Base-by-base conservation (phyloP, 2,888 invertebrate species). In the Coelopa pilipes region DNA sequence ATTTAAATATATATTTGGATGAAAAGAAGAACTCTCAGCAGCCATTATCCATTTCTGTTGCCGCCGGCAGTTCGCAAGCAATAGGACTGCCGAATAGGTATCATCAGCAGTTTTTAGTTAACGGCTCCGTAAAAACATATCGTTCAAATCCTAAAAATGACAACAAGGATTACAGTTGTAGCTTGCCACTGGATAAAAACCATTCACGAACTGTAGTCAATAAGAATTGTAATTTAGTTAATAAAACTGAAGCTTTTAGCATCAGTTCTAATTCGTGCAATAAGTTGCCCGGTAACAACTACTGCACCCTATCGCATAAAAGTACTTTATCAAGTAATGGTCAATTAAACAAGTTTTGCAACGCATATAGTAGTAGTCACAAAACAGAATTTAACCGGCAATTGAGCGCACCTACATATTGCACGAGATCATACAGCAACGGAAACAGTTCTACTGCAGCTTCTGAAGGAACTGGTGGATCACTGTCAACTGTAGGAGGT, bases 341-440 rank as follows among this genome's bases (percentile, higher is more conserved):
- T 59, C 85, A 86, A 74, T 79, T 86, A 76, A 85, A 85, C 76
- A 87, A 87, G 73, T 83, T 86, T 81, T 85, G 85, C 79, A 81
- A 86, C 74, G 86, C 86, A 76, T 86, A 87, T 77, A 81, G 86
- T 62, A 85, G 84, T 75, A 82, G 85, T 21, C 84, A 87, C 78
- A 88, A 87, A 81, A 85, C 86, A 76, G 87, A 87, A 75, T 88
- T 88, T 78, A 87, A 88, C 84, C 85, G 88, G 73, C 88, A 88
- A 81, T 81, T 88, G 50, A 88, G 88, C 80, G 88, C 87, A 9
- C 88, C 88, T 60, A 87, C 86, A 74, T 87, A 88, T 78, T 86
- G 83, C 74, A 81, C 79, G 24, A 81, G 82, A 74, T 75, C 77
- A 70, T 73, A 74, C 74, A 83, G 83, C 78, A 83, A 84, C 83